Evolutionary conservation across 2,888 invertebrate species (phyloP), one percentile per base, ranked within the genome.

Genomic region (Rhamphomyia laevipes): DNA sequence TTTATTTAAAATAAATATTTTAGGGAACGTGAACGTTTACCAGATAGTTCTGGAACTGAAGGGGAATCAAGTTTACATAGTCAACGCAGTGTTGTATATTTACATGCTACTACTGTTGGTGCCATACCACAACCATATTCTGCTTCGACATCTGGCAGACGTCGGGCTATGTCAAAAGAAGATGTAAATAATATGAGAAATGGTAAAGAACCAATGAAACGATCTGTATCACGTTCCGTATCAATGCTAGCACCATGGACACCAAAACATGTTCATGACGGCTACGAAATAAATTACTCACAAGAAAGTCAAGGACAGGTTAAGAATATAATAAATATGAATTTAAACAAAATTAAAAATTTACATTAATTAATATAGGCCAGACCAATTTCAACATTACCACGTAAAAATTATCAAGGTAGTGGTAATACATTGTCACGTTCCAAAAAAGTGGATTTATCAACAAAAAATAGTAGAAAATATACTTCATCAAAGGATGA

Each of bases 41-140:
- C 68, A 10, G 70, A 70, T 53, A 70, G 70, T 46, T 70, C 70
- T 7, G 84, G 84, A 58, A 83, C 84, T 0, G 84, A 84, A 61
- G 84, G 84, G 0, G 84, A 84, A 59, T 79, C 79, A 49, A 87
- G 87, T 63, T 82, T 86, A 59, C 85, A 85, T 61, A 86, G 86
- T 48, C 87, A 87, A 64, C 77, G 86, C 61, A 87, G 87, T 62
- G 82, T 88, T 17, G 88, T 89, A 17, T 89, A 86, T 63, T 73
- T 89, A 46, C 89, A 89, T 62, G 88, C 88, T 46, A 86, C 88
- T 44, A 87, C 88, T 78, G 86, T 89, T 61, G 88, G 88, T 51
- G 88, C 86, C 66, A 89, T 89, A 63, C 88, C 89, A 16, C 83
- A 84, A 59, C 85, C 86, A 31, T 73, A 73, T 55, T 79, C 78